These are phyloP conservation scores for Botia kubotai DNA, from an alignment of 2,797 vertebrate species.

Conservation along the genomic window DNA sequence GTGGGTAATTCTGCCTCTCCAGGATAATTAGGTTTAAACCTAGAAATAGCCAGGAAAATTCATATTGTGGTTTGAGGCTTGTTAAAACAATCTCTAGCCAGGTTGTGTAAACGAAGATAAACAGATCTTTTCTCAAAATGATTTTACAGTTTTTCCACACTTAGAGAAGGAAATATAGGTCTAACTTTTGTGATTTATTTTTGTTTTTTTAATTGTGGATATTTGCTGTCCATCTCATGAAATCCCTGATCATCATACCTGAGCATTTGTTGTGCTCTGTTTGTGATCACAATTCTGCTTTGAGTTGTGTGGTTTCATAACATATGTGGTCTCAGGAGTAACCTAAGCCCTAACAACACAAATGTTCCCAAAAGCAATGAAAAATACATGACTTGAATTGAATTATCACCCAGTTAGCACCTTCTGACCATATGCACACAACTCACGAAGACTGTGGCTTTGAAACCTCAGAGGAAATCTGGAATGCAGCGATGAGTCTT, in stretches of 20 bases:
- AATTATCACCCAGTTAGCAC: conserved; percentile 54
- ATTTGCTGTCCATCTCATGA: too few species aligned
- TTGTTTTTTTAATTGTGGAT: neutral
- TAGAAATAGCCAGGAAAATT: conserved; percentile 49
- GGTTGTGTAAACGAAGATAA: neutral
- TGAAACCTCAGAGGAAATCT: conserved; percentile 30
- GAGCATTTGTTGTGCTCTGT: neutral
- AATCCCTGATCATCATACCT: neutral
- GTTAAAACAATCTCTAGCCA: conserved; percentile 4
- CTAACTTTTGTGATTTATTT: neutral
- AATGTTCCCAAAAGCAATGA: conserved; percentile 34
- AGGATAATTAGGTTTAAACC: conserved; percentile 64
- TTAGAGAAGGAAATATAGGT: neutral
- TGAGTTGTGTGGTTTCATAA: conserved; percentile 14
- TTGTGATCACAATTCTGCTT: neutral
- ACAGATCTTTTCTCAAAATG: neutral
- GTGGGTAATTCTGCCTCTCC: conserved; percentile 62
- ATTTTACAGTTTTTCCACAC: neutral
- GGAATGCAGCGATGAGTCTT: neutral
- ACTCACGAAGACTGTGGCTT: conserved; percentile 12
- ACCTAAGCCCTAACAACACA: conserved; percentile 19
- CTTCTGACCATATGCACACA: conserved; percentile 44
- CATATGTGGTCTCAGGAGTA: conserved; percentile 23
- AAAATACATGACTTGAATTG: conserved; percentile 36
- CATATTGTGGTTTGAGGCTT: conserved; percentile 44